Evolutionary conservation across 2,888 invertebrate species (phyloP), one percentile per base, ranked within the genome.

Genomic region (Xanthia togata): DNA sequence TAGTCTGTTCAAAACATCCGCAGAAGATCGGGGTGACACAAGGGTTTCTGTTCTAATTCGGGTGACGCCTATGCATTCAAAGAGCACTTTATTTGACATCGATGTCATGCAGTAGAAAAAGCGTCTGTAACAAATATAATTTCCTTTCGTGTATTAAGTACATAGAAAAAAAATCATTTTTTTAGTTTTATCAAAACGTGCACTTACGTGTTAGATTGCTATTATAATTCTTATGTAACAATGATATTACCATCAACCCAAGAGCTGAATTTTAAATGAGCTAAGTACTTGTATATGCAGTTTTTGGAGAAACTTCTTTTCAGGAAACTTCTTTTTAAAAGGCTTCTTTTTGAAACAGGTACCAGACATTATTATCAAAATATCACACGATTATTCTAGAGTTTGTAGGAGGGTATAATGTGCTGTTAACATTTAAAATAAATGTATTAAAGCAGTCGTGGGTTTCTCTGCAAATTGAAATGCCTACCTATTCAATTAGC

Each of bases 151-250:
- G 17, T 35, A 31, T 6, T 20, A 53, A 35, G 35, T n/a, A 63
- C 31, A 8, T 17, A 60, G 14, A 31, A 53, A 75, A 60, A 53
- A 14, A 38, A n/a, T n/a, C 41, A 38, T 75, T 75, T 3, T 31
- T 35, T 59, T 31, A 1, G n/a, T 9, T 57, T 65, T 75, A 67
- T 26, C 17, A 57, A 65, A 67, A 38, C 57, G 23, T 35, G 57
- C 67, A 79, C 50, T 79, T 64, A 84, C 26, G 53, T n/a, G n/a
- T 64, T 64, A 47, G 59, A 81, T 81, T 81, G 72, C 47, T 69
- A 55, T 76, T 64, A 31, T 60, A n/a, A 20, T 79, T 53, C 20
- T 38, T 2, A n/a, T 55, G 26, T 63, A 35, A 50, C 50, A 62
- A 38, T 38, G 23, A 31, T 72, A 31, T 57, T 47, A 20, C 17